These are phyloP conservation scores for Antheraea assamensis DNA, from an alignment of 2,888 invertebrate genomes.

Conservation along the genomic window DNA sequence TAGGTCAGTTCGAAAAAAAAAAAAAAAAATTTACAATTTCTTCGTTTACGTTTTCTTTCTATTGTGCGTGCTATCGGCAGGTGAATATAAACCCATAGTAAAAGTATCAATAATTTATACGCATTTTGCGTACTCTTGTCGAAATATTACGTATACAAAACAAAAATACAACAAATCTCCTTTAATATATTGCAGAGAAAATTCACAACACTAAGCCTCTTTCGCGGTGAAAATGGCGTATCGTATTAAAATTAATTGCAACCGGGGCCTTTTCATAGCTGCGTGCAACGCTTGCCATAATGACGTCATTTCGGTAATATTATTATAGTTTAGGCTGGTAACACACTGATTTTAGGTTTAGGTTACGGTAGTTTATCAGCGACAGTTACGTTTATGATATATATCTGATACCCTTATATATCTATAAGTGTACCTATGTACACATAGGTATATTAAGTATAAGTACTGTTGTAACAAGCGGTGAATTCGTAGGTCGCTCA, in stretches of 20 bases:
- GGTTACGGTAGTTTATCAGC: neutral
- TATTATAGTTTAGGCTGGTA: conserved; percentile 15
- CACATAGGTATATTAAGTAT: no score
- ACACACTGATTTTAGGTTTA: neutral
- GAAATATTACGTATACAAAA: neutral
- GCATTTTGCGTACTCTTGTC: neutral
- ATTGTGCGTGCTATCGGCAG: no score
- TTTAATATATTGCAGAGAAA: conserved; percentile 17
- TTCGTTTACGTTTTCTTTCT: no score
- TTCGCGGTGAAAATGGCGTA: conserved; percentile 18
- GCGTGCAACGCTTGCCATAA: conserved; percentile 20
- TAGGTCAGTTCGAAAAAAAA: no score
- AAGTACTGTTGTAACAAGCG: no score
- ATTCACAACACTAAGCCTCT: conserved; percentile 5
- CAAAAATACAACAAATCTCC: neutral
- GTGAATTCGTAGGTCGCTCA: no score
- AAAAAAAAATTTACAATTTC: no score
- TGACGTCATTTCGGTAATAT: conserved; percentile 25
- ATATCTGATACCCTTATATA: no score
- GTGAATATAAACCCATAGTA: no score
- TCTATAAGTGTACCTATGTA: no score
- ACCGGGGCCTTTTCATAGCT: conserved; percentile 21
- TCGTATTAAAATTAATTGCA: conserved; percentile 26
- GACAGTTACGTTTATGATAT: neutral
- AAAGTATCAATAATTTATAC: neutral